Conservation (phyloP, 1,140 invertebrate genomes). For the Orius laevigatus region DNA sequence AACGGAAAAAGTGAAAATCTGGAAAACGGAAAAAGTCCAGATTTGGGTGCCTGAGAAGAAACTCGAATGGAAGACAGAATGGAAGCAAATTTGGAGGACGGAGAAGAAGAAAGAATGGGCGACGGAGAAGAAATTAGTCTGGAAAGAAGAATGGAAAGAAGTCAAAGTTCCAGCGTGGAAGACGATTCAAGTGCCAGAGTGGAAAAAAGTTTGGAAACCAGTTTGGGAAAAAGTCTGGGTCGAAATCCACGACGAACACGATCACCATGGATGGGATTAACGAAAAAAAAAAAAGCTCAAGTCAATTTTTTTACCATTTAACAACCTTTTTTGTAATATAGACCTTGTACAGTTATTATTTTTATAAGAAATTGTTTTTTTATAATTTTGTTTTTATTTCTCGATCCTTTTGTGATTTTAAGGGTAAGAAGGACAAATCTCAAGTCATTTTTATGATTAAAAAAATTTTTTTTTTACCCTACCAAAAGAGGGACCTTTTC, state of each 20-base stretch:
- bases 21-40: constrained; percentile 46
- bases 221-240: constrained; percentile 22
- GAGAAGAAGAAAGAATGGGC: constrained; percentile 60
- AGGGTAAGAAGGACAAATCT: no score
- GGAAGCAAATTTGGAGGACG: constrained; percentile 55
- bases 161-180: constrained; percentile 31
- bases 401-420: no score
- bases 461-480: no score
- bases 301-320: constrained; percentile 2
- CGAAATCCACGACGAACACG: constrained; percentile 25
- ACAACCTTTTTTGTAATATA: constrained; percentile 22
- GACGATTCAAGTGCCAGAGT: constrained; percentile 23
- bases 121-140: constrained; percentile 55
- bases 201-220: constrained; percentile 22
- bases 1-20: constrained; percentile 43
- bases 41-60: constrained; percentile 39
- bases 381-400: no score
- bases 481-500: no score
- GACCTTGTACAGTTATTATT: constrained; percentile 11
- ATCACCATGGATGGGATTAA: constrained; percentile 24
- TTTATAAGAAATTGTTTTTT: background rate
- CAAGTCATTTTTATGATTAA: no score
- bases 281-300: constrained; percentile 3
- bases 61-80: constrained; percentile 55
- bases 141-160: constrained; percentile 53